Percentiles rank a stretch among this genome's conserved stretches.
These are phyloP conservation scores for Pocillopora damicornis DNA, from an alignment of 64 coral and sea anemone species.

Conservation along the genomic window DNA sequence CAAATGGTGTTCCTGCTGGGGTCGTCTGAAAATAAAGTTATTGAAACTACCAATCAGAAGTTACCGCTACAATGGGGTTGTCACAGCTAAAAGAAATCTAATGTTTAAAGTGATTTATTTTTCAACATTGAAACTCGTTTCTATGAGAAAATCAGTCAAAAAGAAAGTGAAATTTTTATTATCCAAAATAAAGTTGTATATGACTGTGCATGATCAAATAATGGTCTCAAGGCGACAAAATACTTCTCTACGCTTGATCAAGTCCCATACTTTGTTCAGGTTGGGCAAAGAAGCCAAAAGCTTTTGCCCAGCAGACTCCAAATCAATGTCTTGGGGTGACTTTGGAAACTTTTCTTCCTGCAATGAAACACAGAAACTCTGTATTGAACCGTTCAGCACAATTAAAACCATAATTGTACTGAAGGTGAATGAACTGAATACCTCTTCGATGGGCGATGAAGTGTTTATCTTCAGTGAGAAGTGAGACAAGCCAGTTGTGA, in stretches of 20 bases:
- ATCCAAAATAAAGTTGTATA: too few relatives aligned
- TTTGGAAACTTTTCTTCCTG: constrained; percentile 58
- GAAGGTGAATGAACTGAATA: not conserved
- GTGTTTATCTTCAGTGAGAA: constrained; percentile 53
- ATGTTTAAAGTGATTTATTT: not conserved
- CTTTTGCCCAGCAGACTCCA: constrained; percentile 77
- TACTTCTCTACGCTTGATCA: too few relatives aligned
- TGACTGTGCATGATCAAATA: too few relatives aligned
- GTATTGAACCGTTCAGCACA: not conserved
- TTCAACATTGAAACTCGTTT: too few relatives aligned
- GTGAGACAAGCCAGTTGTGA: constrained; percentile 37
- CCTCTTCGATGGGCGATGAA: constrained; percentile 34
- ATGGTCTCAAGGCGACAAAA: too few relatives aligned
- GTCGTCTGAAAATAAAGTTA: constrained; percentile 14
- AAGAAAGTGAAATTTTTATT: too few relatives aligned
- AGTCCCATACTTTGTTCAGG: constrained; percentile 60
- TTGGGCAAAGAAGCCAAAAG: constrained; percentile 55
- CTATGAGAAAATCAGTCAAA: too few relatives aligned
- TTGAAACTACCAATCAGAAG: too few relatives aligned
- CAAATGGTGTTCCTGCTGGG: constrained; percentile 71
- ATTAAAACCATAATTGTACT: not conserved
- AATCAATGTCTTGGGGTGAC: constrained; percentile 74
- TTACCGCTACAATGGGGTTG: too few relatives aligned
- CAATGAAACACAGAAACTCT: not conserved
- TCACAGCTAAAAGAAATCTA: not conserved